phyloP scores from a whole-genome alignment of 2,797 vertebrate genomes.

The Coendou prehensilis region DNA sequence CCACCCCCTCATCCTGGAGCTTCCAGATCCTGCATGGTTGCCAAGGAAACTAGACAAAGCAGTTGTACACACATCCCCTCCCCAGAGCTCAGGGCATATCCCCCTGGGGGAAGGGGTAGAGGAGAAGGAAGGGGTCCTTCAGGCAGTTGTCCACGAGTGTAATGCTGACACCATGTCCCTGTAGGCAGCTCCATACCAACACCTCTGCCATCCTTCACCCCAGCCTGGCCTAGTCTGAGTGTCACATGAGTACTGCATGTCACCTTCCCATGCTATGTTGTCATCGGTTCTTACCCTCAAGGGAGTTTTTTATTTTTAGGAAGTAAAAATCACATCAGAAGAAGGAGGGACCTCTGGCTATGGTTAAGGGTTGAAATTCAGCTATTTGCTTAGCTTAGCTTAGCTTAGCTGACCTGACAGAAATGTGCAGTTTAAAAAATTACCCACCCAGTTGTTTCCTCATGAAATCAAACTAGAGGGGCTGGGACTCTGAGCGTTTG shows the following conservation, averaged over 20 bases:
- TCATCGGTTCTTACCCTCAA: neutral
- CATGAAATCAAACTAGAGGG: neutral
- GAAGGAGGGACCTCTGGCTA: neutral
- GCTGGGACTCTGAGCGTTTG: neutral
- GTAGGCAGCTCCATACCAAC: neutral
- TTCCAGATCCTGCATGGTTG: conserved; percentile 57
- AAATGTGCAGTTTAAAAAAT: neutral
- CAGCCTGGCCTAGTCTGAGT: neutral
- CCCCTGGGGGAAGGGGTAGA: neutral
- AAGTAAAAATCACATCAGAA: neutral
- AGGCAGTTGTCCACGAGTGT: neutral
- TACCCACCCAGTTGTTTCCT: neutral
- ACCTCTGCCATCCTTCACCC: accelerated
- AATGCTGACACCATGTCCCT: accelerated
- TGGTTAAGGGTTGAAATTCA: conserved; percentile 18
- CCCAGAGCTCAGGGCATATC: conserved; percentile 3
- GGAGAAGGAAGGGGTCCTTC: neutral
- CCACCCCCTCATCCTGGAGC: conserved; percentile 7
- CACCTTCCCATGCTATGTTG: neutral
- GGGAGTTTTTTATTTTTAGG: conserved; percentile 24
- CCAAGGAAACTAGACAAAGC: conserved; percentile 64
- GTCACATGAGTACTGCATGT: neutral
- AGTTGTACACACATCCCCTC: neutral
- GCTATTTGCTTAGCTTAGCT: neutral
- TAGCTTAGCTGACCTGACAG: neutral